These are phyloP conservation scores for Mormyrops attenuatus DNA, from an alignment of 2,797 vertebrate species.

Conservation along the genomic window DNA sequence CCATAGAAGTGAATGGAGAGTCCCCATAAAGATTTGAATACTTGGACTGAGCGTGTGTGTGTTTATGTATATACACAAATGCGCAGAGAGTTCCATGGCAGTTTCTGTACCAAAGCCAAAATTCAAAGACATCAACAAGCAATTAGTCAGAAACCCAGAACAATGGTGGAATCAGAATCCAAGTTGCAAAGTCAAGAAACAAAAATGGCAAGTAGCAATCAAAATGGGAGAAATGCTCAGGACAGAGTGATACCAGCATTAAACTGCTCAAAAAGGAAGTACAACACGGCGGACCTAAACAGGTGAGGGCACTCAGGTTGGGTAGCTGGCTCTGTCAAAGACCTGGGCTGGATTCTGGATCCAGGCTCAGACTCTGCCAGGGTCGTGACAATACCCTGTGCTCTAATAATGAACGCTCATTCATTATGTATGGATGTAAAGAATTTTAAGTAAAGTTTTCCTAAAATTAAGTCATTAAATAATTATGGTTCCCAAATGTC, in stretches of 20 bases:
- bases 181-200: background rate
- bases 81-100: background rate
- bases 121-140: background rate
- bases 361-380: background rate
- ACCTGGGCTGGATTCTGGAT: background rate
- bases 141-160: background rate
- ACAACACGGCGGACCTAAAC: background rate
- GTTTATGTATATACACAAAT: background rate
- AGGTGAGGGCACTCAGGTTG: background rate
- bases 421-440: background rate
- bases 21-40: background rate
- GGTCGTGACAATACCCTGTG: background rate
- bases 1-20: background rate
- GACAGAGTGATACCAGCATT: background rate
- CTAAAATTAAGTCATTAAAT: conserved; percentile 21
- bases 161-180: background rate
- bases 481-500: conserved; percentile 20
- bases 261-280: background rate
- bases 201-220: background rate
- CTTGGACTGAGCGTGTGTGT: background rate
- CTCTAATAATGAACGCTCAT: background rate
- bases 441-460: conserved; percentile 5
- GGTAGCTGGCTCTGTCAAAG: background rate
- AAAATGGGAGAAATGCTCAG: background rate
- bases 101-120: background rate